Conservation (phyloP, 1,140 invertebrate species). For the Hirudo medicinalis region DNA sequence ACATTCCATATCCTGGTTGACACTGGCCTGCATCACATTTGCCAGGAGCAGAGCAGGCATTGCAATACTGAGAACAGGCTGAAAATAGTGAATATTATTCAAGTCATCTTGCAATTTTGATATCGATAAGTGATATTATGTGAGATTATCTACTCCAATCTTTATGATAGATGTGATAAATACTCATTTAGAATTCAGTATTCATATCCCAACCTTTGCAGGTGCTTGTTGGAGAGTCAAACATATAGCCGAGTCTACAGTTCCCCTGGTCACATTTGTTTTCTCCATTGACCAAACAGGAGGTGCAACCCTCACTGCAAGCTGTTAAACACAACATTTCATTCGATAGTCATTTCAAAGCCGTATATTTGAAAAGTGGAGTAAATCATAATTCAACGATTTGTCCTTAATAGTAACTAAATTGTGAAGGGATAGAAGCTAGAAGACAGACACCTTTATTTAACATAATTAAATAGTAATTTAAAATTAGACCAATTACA, state of each 20-base stretch:
- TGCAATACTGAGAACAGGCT: slow-evolving; percentile 13
- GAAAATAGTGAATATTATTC: not conserved
- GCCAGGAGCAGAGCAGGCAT: slow-evolving; percentile 4
- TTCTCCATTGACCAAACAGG: slow-evolving; percentile 3
- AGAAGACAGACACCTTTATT: too few relatives aligned
- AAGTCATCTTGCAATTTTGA: not conserved
- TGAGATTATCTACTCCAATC: too few relatives aligned
- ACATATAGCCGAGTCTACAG: slow-evolving; percentile 1
- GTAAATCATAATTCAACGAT: too few relatives aligned
- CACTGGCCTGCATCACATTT: slow-evolving; percentile 17
- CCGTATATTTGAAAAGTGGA: too few relatives aligned
- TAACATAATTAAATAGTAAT: not conserved
- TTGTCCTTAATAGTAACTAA: too few relatives aligned
- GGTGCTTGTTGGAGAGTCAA: not conserved
- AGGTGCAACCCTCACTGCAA: not conserved
- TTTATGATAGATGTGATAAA: too few relatives aligned
- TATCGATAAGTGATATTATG: not conserved
- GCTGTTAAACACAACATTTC: not conserved
- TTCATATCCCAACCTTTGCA: not conserved
- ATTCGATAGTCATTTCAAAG: too few relatives aligned
- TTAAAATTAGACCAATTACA: not conserved
- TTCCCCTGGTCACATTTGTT: slow-evolving; percentile 4
- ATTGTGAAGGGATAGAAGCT: too few relatives aligned
- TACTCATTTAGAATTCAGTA: too few relatives aligned
- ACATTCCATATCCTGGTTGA: not conserved